A percentile compares a stretch with the other conserved stretches of the same genome.
phyloP scores from a whole-genome alignment of 1,140 invertebrate genomes.

The Zaprionus vittiger region DNA sequence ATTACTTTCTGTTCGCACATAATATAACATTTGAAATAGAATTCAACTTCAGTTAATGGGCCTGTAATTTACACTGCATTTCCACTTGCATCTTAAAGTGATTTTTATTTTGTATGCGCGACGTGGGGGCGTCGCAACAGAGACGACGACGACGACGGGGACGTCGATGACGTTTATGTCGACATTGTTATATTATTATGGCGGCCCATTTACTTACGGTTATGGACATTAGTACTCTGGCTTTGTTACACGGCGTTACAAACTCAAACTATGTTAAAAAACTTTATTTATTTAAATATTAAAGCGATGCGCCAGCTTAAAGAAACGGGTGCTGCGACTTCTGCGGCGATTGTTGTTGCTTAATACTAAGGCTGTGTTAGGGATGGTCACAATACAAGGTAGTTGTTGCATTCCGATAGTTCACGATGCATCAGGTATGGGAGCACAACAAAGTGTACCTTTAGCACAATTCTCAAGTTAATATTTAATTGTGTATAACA shows the following conservation, averaged over 20 bases:
- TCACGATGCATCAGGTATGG: not conserved
- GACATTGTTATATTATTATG: slow-evolving; percentile 5
- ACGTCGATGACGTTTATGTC: slow-evolving; percentile 28
- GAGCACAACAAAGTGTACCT: not conserved
- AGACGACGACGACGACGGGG: slow-evolving; percentile 6
- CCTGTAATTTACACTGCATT: slow-evolving; percentile 47
- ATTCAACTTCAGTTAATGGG: slow-evolving; percentile 42
- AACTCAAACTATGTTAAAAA: slow-evolving; percentile 51
- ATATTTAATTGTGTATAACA: not conserved
- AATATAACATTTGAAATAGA: slow-evolving; percentile 46
- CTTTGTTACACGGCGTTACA: slow-evolving; percentile 64
- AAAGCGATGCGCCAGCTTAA: slow-evolving; percentile 57
- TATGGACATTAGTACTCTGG: slow-evolving; percentile 79
- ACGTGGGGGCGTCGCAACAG: slow-evolving; percentile 72
- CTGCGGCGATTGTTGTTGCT: slow-evolving; percentile 66
- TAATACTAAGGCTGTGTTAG: slow-evolving; percentile 54
- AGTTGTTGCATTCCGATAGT: slow-evolving; percentile 13
- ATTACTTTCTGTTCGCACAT: slow-evolving; percentile 22
- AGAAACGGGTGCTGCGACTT: slow-evolving; percentile 59
- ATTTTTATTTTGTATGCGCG: slow-evolving; percentile 47
- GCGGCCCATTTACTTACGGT: slow-evolving; percentile 66
- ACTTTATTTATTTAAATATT: slow-evolving; percentile 51
- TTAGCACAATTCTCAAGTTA: not conserved
- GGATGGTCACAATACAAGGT: slow-evolving; percentile 9
- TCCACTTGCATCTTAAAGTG: slow-evolving; percentile 43